Evolutionary conservation across 2,113 vertebrate species (phyloP), one percentile per base, ranked within the genome.

Genomic region (Xenopus borealis): DNA sequence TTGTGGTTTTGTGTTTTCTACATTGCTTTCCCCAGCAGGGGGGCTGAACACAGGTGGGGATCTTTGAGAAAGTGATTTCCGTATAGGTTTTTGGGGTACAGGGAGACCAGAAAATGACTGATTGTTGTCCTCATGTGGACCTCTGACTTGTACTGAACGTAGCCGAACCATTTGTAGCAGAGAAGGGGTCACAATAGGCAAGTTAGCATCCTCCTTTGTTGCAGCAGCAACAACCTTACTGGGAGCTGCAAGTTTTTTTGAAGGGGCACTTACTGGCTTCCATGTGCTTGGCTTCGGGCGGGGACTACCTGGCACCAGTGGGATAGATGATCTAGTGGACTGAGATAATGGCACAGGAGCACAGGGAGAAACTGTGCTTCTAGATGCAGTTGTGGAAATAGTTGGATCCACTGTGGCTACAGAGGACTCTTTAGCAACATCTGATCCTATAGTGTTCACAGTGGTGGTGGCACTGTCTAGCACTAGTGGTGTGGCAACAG

Each of bases 91-190:
- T 81, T 94, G 94, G 0, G 95, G 95, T 9, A 86, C 86, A 0
- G 88, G 83, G 20, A 81, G 73, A 47, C 58, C 68, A n/a, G 47
- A 11, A 53, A 63, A 4, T 1, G 19, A 23, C 27, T 40, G 44
- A 17, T 74, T 62, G 2, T 23, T 50, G 16, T 74, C 80, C 45
- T 88, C 88, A 1, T 87, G 86, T 0, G 78, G 50, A 0, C 66
- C 12, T 0, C 83, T 72, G 1, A 90, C 80, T 30, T 87, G 94
- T 79, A 98, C 90, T 0, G 97, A 94, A 75, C 95, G 92, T 67
- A 98, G 89, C 14, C 95, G 89, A 50, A 98, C 96, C 95, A 96
- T 98, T 84, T 99, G 96, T 82, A 99, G 92, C 74, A 98, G 86
- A 0, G 96, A 98, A 0, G 97, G 95, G 0, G 97, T 97, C 74